phyloP scores from a whole-genome alignment of 2,888 invertebrate genomes.

The Eurois occulta region DNA sequence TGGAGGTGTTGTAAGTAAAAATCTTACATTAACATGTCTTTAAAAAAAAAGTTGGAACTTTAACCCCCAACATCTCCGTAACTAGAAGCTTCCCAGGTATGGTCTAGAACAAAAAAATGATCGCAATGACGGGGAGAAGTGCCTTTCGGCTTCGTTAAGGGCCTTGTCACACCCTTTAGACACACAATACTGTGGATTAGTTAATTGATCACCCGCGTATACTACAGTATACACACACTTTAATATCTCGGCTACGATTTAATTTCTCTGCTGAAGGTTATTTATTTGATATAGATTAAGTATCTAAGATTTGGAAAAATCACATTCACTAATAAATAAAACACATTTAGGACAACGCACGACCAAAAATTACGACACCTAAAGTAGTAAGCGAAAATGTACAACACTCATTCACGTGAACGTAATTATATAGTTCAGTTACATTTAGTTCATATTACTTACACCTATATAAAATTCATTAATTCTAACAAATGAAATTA shows the following conservation, averaged over 20 bases:
- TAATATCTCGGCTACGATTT: constrained; percentile 59
- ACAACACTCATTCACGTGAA: constrained; percentile 81
- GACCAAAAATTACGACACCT: constrained; percentile 85
- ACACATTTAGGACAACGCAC: constrained; percentile 82
- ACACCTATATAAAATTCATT: constrained; percentile 80
- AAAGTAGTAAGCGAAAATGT: constrained; percentile 85
- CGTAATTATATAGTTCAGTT: constrained; percentile 69
- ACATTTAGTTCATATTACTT: constrained; percentile 67
- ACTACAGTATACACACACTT: constrained; percentile 37
- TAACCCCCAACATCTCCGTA: too few relatives aligned
- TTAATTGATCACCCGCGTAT: constrained; percentile 26
- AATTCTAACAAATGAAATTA: constrained; percentile 82
- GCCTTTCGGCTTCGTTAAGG: too few relatives aligned
- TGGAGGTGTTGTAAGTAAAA: too few relatives aligned
- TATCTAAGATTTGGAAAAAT: constrained; percentile 83
- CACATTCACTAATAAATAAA: constrained; percentile 83
- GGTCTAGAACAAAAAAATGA: too few relatives aligned
- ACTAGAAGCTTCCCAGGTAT: too few relatives aligned
- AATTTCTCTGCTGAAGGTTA: constrained; percentile 56
- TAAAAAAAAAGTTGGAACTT: too few relatives aligned
- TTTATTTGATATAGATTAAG: constrained; percentile 66
- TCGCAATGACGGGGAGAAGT: too few relatives aligned
- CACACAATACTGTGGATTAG: constrained; percentile 38
- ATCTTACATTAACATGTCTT: too few relatives aligned
- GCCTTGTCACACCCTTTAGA: not conserved